A percentile compares a stretch with the other conserved stretches of the same genome.
These are phyloP conservation scores for Magallana ariakensis DNA, from an alignment of 1,140 invertebrate genomes.

Conservation along the genomic window DNA sequence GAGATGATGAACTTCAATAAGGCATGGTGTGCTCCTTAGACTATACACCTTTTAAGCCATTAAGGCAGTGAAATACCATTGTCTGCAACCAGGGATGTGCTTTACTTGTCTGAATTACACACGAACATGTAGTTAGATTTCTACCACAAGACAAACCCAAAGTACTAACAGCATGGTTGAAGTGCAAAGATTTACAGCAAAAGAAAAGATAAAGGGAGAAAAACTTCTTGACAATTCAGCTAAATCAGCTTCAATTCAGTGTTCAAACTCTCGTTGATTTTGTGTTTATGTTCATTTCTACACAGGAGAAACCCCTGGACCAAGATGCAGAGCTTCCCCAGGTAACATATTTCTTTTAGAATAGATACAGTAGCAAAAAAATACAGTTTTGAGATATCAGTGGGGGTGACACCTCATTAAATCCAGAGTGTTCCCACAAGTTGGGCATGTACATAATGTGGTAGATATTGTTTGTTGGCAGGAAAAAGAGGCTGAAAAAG, in stretches of 20 bases:
- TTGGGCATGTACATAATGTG: no score
- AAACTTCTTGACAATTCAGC: no score
- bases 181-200: background rate
- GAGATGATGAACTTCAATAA: background rate
- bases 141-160: background rate
- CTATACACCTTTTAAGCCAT: background rate
- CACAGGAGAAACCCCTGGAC: conserved; percentile 11
- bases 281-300: background rate
- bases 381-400: no score
- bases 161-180: conserved; percentile 8
- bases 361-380: background rate
- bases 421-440: no score
- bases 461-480: background rate
- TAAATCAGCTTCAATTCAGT: no score
- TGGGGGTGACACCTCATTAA: no score
- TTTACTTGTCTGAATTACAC: background rate
- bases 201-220: no score
- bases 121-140: background rate
- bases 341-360: background rate
- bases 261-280: background rate
- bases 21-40: background rate
- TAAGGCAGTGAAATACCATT: background rate
- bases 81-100: background rate
- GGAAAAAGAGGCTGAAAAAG: background rate
- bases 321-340: background rate